phyloP scores from a whole-genome alignment of 1,140 invertebrate species.

The Riptortus pedestris region DNA sequence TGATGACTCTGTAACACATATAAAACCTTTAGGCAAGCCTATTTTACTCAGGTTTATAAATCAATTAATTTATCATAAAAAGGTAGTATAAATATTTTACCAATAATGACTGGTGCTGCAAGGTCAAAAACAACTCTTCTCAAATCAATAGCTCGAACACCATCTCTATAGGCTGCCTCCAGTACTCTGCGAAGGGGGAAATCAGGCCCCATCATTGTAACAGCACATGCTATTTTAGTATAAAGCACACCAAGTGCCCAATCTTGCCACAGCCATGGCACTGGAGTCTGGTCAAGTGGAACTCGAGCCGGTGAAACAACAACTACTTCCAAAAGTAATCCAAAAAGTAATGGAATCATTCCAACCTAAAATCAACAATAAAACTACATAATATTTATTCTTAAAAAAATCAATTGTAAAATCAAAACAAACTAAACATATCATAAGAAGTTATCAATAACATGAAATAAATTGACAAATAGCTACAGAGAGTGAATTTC shows the following conservation, averaged over 20 bases:
- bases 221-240: conserved; percentile 93
- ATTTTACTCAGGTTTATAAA: too few species aligned
- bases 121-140: conserved; percentile 69
- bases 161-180: conserved; percentile 82
- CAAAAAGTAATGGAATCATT: conserved; percentile 84
- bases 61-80: too few species aligned
- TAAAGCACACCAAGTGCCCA: conserved; percentile 95
- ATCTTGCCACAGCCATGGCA: conserved; percentile 92
- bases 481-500: too few species aligned
- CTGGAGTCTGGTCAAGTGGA: conserved; percentile 83
- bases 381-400: too few species aligned
- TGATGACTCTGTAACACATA: too few species aligned
- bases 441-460: too few species aligned
- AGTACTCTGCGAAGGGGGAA: conserved; percentile 84
- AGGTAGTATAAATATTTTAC: conserved; percentile 40
- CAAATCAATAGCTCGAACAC: conserved; percentile 37
- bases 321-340: conserved; percentile 80
- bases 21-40: too few species aligned
- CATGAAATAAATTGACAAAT: too few species aligned
- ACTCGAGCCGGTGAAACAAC: conserved; percentile 87
- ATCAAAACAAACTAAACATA: too few species aligned
- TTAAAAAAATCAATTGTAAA: too few species aligned
- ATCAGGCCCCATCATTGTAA: conserved; percentile 95
- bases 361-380: conserved; percentile 45
- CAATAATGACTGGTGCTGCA: conserved; percentile 70